Base-by-base conservation (phyloP, 2,113 vertebrate species). In the Ramphastos sulfuratus region DNA sequence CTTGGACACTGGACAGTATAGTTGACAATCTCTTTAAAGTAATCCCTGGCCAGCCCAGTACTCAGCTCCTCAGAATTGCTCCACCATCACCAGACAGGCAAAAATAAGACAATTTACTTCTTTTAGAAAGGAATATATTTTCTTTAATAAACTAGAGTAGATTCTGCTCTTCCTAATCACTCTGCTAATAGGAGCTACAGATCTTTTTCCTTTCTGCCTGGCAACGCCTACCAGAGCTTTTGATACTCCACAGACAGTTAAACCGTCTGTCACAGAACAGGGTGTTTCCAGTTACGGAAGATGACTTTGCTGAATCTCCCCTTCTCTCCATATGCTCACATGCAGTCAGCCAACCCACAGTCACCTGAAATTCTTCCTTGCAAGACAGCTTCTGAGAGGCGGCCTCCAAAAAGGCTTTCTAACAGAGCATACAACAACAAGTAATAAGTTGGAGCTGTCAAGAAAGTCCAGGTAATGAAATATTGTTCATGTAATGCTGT, bases 11-110 rank as follows among this genome's bases (percentile, higher is more conserved):
- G 20, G 48, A 28, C 37, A 61, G 21, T 0, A 5, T 1, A 17
- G 27, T 12, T 66, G 42, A 31, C 30, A 12, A 44, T 3, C 12
- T 44, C 20, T 77, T 58, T 10, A 17, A 7, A 25, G 48, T 50
- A 12, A 20, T 60, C 11, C 65, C 56, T 56, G 4, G 1, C 12
- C 50, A 52, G 44, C 8, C 12, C 13, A 7, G 31, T 0, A 0
- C 48, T 71, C 44, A 31, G 1, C 65, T 75, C 73, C 69, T 72
- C 70, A 67, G 8, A 85, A 55, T 3, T 30, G 13, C 33, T 86
- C 14, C 70, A 28, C 39, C 46, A 42, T 46, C 7, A 2, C 7
- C 10, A 17, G 14, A 31, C 50, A 59, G n/a, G 59, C 74, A 92
- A 42, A 25, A 69, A 30, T 1, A n/a, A 52, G 39, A 59, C 46